These are phyloP conservation scores for Endotricha flammealis DNA, from an alignment of 2,888 invertebrate species.

Conservation along the genomic window DNA sequence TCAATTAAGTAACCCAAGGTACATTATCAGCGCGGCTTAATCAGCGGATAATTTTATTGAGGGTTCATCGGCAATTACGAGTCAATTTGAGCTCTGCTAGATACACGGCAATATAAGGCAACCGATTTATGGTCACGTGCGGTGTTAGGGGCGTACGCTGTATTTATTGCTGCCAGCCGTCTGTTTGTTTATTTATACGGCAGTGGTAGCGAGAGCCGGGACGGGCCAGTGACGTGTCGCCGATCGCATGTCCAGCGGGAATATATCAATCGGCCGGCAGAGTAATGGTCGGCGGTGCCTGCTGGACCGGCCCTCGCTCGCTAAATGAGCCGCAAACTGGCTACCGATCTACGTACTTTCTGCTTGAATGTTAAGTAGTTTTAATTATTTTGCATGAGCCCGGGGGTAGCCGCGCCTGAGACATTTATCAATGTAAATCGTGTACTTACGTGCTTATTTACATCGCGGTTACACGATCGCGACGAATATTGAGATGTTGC, in stretches of 20 bases:
- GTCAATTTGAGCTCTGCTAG: constrained; percentile 52
- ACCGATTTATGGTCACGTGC: constrained; percentile 57
- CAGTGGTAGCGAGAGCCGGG: constrained; percentile 22
- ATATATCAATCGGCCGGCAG: constrained; percentile 68
- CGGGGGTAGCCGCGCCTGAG: constrained; percentile 47
- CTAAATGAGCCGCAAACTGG: constrained; percentile 62
- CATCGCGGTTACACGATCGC: constrained; percentile 34
- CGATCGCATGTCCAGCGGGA: constrained; percentile 70
- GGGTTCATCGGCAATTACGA: constrained; percentile 58
- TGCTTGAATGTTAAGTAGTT: constrained; percentile 74
- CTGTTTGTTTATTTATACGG: constrained; percentile 39
- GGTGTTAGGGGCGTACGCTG: constrained; percentile 46
- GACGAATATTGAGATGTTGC: constrained; percentile 43
- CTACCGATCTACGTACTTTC: constrained; percentile 56
- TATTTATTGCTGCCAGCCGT: constrained; percentile 55
- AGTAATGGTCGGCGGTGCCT: constrained; percentile 59
- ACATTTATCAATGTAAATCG: constrained; percentile 52
- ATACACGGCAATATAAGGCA: constrained; percentile 52
- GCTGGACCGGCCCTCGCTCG: constrained; percentile 39
- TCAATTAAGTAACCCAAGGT: constrained; percentile 13
- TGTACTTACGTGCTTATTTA: constrained; percentile 33
- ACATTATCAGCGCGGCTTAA: constrained; percentile 14
- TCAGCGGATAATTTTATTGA: constrained; percentile 25
- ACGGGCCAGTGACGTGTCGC: constrained; percentile 60
- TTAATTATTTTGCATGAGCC: constrained; percentile 72